phyloP scores from a whole-genome alignment of 2,113 vertebrate genomes.

The Etia nguti region DNA sequence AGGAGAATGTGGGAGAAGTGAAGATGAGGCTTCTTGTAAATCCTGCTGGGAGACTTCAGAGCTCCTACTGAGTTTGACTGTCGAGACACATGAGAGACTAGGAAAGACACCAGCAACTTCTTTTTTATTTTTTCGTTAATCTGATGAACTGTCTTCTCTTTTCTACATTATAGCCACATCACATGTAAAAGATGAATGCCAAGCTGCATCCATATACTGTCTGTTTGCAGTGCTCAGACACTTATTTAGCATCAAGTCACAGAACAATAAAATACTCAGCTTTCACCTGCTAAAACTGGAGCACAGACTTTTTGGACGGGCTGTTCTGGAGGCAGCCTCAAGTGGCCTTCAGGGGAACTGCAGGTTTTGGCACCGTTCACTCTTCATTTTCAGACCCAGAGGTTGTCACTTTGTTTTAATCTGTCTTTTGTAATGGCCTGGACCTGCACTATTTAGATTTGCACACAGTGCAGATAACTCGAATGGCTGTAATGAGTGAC shows the following conservation, averaged over 20 bases:
- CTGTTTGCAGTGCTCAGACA: neutral
- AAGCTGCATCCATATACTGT: neutral
- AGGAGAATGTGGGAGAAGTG: neutral
- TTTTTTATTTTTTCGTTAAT: neutral
- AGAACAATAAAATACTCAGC: neutral
- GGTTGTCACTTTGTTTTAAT: neutral
- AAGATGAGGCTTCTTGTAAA: neutral
- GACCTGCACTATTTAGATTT: neutral
- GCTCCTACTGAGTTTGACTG: neutral
- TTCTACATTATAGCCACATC: neutral
- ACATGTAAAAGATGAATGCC: neutral
- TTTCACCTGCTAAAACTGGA: neutral
- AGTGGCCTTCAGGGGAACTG: neutral
- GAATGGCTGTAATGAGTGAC: neutral
- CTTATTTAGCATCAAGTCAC: neutral
- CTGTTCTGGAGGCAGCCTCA: neutral
- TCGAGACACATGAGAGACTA: neutral
- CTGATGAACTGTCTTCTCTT: neutral
- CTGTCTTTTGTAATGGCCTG: neutral
- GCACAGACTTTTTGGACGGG: neutral
- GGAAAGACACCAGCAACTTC: neutral
- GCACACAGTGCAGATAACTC: neutral
- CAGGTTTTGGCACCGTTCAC: neutral
- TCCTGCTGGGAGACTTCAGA: neutral
- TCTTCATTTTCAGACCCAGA: neutral